phyloP scores from a whole-genome alignment of 2,888 invertebrate species.

The Eudemis profundana region DNA sequence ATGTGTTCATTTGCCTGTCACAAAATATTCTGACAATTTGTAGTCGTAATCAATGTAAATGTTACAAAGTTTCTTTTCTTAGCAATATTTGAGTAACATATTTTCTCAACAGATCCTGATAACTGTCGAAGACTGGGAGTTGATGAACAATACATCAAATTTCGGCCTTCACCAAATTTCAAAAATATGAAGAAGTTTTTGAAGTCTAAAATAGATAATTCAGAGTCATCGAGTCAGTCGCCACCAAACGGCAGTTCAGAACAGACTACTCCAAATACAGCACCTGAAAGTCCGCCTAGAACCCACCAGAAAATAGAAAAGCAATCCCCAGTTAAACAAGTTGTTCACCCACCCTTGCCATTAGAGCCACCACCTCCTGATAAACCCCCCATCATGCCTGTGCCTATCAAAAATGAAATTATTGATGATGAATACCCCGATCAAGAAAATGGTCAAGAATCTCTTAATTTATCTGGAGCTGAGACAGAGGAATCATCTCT shows the following conservation, averaged over 20 bases:
- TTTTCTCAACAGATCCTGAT: constrained; percentile 46
- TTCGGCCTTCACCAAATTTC: constrained; percentile 68
- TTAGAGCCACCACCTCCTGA: constrained; percentile 62
- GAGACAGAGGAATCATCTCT: constrained; percentile 15
- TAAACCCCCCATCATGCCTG: constrained; percentile 47
- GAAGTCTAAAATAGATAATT: constrained; percentile 60
- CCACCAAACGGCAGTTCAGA: constrained; percentile 34
- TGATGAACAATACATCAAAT: constrained; percentile 62
- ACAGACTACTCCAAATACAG: constrained; percentile 5
- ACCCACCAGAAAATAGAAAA: constrained; percentile 10
- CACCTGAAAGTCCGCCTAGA: constrained; percentile 15
- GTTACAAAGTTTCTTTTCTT: too few species aligned
- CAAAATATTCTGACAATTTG: too few species aligned
- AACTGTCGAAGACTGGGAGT: constrained; percentile 51
- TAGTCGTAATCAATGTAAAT: too few species aligned
- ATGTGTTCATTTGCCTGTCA: too few species aligned
- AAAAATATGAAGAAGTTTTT: constrained; percentile 74
- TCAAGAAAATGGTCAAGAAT: constrained; percentile 33
- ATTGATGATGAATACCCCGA: constrained; percentile 54
- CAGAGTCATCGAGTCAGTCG: constrained; percentile 47
- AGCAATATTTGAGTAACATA: too few species aligned
- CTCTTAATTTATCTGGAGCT: constrained; percentile 17
- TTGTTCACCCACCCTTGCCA: constrained; percentile 60
- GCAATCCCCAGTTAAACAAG: constrained; percentile 25
- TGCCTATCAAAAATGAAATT: constrained; percentile 58